Evolutionary conservation across 2,888 invertebrate species (phyloP).

Genomic region (Nomada fabriciana): DNA sequence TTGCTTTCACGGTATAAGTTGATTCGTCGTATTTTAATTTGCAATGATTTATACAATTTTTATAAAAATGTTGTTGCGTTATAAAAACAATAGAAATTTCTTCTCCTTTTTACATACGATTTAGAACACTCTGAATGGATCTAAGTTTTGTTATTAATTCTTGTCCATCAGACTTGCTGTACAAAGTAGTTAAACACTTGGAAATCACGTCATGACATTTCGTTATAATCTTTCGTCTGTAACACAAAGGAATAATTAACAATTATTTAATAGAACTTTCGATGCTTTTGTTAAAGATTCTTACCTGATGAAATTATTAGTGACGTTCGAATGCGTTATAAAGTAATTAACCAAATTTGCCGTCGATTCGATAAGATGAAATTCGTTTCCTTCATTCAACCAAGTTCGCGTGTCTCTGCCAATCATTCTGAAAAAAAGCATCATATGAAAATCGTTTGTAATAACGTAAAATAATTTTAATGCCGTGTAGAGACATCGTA

Average conservation of each 20-base stretch:
- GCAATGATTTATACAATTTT: conserved; percentile 45
- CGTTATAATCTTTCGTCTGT: conserved; percentile 88
- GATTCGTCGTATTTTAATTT: neutral
- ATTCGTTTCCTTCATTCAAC: conserved; percentile 93
- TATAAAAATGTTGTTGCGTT: conserved; percentile 20
- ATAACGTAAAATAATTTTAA: neutral
- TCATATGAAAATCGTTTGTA: neutral
- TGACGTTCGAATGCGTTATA: conserved; percentile 86
- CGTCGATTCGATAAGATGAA: conserved; percentile 92
- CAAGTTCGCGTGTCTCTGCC: conserved; percentile 94
- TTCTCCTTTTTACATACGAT: conserved; percentile 78
- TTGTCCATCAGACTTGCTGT: conserved; percentile 90
- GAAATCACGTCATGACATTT: conserved; percentile 91
- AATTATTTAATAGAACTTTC: neutral
- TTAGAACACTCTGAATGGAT: conserved; percentile 86
- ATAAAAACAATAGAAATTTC: conserved; percentile 2
- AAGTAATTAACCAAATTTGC: conserved; percentile 90
- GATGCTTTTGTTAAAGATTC: conserved; percentile 43
- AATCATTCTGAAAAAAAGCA: conserved; percentile 86
- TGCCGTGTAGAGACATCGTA: conserved; percentile 57
- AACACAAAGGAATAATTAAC: conserved; percentile 68
- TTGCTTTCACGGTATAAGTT: neutral
- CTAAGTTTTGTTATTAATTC: conserved; percentile 87
- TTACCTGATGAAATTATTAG: conserved; percentile 85
- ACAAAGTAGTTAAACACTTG: conserved; percentile 90